These are phyloP conservation scores for Oncorhynchus keta DNA, from an alignment of 2,113 vertebrate genomes.

Conservation along the genomic window DNA sequence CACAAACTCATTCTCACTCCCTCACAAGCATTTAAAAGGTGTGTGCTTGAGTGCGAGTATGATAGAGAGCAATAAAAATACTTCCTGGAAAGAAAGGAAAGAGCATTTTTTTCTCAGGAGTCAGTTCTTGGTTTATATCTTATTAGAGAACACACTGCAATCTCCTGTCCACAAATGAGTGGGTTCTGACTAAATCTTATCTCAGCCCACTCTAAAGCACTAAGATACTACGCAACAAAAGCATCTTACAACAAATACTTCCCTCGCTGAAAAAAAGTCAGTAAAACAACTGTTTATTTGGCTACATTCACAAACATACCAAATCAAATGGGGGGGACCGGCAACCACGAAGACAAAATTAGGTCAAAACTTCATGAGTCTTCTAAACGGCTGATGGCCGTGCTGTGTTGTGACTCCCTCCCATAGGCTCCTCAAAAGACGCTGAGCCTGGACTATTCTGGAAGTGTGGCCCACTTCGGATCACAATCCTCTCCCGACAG, in stretches of 20 bases:
- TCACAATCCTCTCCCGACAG: conserved; percentile 12
- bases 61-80: too few relatives aligned
- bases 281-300: background rate
- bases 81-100: background rate
- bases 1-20: background rate
- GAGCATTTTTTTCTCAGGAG: conserved; percentile 12
- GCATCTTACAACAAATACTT: background rate
- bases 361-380: background rate
- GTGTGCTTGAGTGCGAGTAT: conserved; percentile 35
- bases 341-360: background rate
- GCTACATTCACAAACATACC: too few relatives aligned
- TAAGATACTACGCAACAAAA: conserved; percentile 8
- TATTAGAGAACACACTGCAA: conserved; percentile 18
- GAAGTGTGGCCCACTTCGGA: conserved; percentile 26
- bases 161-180: conserved; percentile 3
- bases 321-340: background rate
- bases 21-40: conserved; percentile 51
- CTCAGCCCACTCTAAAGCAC: conserved; percentile 14
- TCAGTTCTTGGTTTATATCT: conserved; percentile 27
- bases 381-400: background rate
- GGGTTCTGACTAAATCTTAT: conserved; percentile 14
- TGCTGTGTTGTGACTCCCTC: background rate
- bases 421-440: conserved; percentile 1
- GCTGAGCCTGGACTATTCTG: conserved; percentile 10
- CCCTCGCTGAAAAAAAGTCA: background rate